Evolutionary conservation across 2,888 invertebrate species (phyloP).

Genomic region (Hofmannophila pseudospretella): DNA sequence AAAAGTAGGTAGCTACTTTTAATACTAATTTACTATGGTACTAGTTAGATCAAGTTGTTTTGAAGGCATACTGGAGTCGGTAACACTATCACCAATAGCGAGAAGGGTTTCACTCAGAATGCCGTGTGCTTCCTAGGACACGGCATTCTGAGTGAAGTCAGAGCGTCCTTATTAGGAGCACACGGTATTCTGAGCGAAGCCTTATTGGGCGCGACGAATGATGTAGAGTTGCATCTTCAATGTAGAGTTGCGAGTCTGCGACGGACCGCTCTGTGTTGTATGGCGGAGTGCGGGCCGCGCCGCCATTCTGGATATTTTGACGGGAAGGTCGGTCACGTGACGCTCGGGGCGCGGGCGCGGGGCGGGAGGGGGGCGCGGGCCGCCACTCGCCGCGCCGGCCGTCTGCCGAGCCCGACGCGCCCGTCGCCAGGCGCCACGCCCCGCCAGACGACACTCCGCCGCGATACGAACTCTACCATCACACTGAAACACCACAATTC

Average conservation of each 20-base stretch:
- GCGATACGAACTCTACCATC: not conserved
- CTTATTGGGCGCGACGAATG: no score
- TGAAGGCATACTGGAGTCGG: no score
- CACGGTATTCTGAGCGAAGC: no score
- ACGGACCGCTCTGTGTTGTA: constrained; percentile 32
- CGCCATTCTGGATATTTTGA: constrained; percentile 85
- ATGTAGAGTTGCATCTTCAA: no score
- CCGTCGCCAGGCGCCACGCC: constrained; percentile 69
- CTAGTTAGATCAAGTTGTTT: no score
- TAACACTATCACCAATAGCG: no score
- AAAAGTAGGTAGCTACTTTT: no score
- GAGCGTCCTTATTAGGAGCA: no score
- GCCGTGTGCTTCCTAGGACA: no score
- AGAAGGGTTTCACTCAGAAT: no score
- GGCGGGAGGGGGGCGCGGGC: constrained; percentile 66
- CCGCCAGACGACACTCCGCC: constrained; percentile 36
- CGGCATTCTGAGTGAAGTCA: no score
- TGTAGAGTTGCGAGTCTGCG: not conserved
- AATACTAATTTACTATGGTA: no score
- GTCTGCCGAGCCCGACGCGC: constrained; percentile 72
- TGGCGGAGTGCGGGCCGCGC: constrained; percentile 60
- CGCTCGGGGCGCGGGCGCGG: constrained; percentile 58
- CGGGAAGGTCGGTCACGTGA: constrained; percentile 91
- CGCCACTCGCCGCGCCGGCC: constrained; percentile 80
- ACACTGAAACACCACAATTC: constrained; percentile 15